Evolutionary conservation across 1,140 invertebrate species (phyloP), one percentile per base, ranked within the genome.

Genomic region (Plodia interpunctella): DNA sequence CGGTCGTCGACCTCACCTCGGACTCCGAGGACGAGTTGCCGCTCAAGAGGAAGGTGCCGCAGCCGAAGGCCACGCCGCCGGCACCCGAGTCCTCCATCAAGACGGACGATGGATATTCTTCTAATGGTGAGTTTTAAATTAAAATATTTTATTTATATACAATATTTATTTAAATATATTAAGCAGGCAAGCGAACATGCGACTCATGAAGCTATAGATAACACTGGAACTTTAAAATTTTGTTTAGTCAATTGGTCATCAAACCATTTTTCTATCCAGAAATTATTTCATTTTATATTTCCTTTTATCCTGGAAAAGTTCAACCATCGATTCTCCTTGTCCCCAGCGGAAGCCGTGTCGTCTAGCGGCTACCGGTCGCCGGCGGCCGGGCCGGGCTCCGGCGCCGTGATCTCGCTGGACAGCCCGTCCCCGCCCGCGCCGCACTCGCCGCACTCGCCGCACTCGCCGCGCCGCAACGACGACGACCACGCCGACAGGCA

Each of bases 331-430:
- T n/a, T n/a, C n/a, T n/a, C n/a, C n/a, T n/a, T n/a, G n/a, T n/a
- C 11, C n/a, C 13, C 78, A 49, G 80, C 81, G 15, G 89, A 90
- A 21, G 90, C 91, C 25, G 91, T 92, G 28, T 90, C 91, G 5
- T 92, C 91, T 66, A 92, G 91, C 49, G 91, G 91, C 5, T 92
- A 92, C 76, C 86, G 90, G 20, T 88, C 85, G 52, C 87, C 87
- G 49, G 60, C 69, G 59, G 75, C 55, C 13, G 55, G 65, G 50
- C 63, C 57, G 50, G 66, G 68, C 55, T 70, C 61, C 55, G 49
- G 84, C 49, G 79, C 75, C 15, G 88, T 92, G 19, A 92, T 92
- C 68, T 91, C 90, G 21, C 80, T 92, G 68, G 91, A 92, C 76
- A 91, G 90, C 68, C 91, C 92, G 5, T 92, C 91, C 3, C 91